Conservation (phyloP, 2,888 invertebrate species). For the Agrochola circellaris region DNA sequence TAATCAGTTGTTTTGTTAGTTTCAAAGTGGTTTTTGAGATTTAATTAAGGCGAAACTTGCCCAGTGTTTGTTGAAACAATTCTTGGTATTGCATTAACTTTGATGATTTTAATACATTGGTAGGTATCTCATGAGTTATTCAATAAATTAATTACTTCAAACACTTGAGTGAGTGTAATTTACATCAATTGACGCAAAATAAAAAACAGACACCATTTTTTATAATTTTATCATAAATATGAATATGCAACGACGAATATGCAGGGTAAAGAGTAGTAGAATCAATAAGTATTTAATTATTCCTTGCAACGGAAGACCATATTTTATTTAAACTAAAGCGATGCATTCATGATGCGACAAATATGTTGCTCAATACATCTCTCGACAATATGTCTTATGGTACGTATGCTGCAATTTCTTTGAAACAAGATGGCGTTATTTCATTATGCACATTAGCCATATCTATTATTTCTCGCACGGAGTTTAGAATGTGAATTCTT, state of each 20-base stretch:
- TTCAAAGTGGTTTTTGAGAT: constrained; percentile 1
- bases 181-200: not conserved
- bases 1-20: constrained; percentile 9
- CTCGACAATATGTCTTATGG: constrained; percentile 14
- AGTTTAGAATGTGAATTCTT: constrained; percentile 1
- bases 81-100: not conserved
- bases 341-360: constrained; percentile 22
- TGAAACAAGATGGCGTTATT: constrained; percentile 6
- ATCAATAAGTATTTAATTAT: constrained; percentile 23
- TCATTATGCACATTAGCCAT: constrained; percentile 36
- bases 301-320: not conserved
- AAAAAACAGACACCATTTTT: not conserved
- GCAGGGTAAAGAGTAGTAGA: not conserved
- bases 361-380: constrained; percentile 2
- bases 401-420: constrained; percentile 23
- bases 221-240: not conserved
- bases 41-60: not conserved
- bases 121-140: not conserved
- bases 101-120: not conserved
- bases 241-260: not conserved
- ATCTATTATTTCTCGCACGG: constrained; percentile 17
- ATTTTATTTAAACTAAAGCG: constrained; percentile 33
- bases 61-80: not conserved
- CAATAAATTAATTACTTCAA: not conserved
- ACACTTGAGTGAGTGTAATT: not conserved